These are phyloP conservation scores for Camponotus fellah DNA, from an alignment of 2,888 invertebrate species.

Conservation along the genomic window DNA sequence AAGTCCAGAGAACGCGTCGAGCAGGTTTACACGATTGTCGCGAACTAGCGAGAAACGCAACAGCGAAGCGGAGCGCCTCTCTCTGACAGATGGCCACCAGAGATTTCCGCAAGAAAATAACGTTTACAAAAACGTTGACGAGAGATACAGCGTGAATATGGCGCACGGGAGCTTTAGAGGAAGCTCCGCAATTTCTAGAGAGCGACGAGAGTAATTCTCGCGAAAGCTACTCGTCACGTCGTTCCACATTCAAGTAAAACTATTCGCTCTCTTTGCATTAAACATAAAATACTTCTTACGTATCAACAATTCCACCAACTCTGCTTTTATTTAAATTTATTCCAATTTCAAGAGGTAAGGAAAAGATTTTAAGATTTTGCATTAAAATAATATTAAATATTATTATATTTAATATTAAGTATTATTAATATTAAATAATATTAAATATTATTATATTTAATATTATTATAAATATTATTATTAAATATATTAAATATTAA, in stretches of 20 bases:
- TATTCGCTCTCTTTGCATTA: slow-evolving; percentile 38
- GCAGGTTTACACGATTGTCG: slow-evolving; percentile 66
- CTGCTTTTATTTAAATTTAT: background rate
- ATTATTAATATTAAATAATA: too few relatives aligned
- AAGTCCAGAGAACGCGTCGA: slow-evolving; percentile 63
- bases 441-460: too few relatives aligned
- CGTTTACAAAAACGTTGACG: slow-evolving; percentile 51
- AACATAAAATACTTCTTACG: background rate
- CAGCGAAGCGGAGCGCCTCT: slow-evolving; percentile 44
- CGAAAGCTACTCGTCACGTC: slow-evolving; percentile 41
- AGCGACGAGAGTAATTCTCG: slow-evolving; percentile 33
- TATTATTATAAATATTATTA: too few relatives aligned
- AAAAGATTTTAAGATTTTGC: background rate
- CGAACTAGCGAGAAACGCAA: slow-evolving; percentile 57
- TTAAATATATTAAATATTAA: too few relatives aligned
- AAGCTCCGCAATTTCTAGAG: slow-evolving; percentile 20
- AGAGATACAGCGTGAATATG: slow-evolving; percentile 41
- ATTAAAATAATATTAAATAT: background rate
- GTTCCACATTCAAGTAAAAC: slow-evolving; percentile 9
- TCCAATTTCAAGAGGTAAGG: background rate
- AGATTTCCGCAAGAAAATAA: slow-evolving; percentile 60
- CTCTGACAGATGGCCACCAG: slow-evolving; percentile 66
- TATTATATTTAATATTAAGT: too few relatives aligned
- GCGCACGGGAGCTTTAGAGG: slow-evolving; percentile 25
- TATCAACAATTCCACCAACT: background rate